A percentile compares a stretch with the other conserved stretches of the same genome.
Evolutionary conservation across 2,797 vertebrate genomes (phyloP).

Genomic region (Bufotes viridis): DNA sequence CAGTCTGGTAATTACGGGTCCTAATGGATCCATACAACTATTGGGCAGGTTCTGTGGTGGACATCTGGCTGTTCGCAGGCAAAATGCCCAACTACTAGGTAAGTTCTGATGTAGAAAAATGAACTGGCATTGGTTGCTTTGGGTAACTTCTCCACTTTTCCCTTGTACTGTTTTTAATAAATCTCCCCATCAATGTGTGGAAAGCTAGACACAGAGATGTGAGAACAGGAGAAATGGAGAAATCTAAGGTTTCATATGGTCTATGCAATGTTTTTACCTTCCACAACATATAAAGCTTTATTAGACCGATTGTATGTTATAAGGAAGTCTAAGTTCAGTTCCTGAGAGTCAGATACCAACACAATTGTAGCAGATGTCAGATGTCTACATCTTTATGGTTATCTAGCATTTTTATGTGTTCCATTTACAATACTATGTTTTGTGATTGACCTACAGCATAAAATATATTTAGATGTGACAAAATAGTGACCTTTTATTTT

Average conservation of each 20-base stretch:
- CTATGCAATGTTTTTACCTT: not conserved
- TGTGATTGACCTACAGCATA: no score
- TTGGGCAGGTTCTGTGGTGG: constrained; percentile 32
- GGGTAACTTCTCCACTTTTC: not conserved
- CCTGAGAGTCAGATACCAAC: no score
- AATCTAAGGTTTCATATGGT: not conserved
- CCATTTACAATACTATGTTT: no score
- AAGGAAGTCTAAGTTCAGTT: not conserved
- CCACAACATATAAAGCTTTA: not conserved
- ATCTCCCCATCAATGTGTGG: not conserved
- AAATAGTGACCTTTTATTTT: no score
- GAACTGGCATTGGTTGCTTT: not conserved
- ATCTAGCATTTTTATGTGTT: no score
- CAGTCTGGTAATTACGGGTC: not conserved
- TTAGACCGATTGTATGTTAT: not conserved
- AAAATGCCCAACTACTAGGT: constrained; percentile 61
- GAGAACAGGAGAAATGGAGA: not conserved
- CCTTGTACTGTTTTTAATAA: not conserved
- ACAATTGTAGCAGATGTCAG: no score
- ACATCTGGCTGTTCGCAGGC: constrained; percentile 40
- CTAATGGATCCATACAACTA: constrained; percentile 25
- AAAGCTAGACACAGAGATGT: not conserved
- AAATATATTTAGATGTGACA: no score
- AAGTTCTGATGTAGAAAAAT: constrained; percentile 29
- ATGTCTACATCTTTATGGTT: no score